These are phyloP conservation scores for Hyla sarda DNA, from an alignment of 2,113 vertebrate genomes.

Conservation along the genomic window DNA sequence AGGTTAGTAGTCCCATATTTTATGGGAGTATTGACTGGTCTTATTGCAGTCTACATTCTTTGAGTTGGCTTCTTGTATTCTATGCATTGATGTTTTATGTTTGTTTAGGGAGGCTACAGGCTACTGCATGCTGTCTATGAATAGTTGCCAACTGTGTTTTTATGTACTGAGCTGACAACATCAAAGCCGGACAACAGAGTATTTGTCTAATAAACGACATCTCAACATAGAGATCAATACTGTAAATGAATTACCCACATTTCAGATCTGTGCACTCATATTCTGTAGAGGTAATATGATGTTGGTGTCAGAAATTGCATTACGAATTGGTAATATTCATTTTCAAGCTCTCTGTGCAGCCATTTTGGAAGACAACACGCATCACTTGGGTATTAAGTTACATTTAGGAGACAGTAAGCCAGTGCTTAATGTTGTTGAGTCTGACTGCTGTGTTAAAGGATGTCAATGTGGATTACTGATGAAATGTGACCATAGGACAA, in stretches of 20 bases:
- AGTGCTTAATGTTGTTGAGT: background rate
- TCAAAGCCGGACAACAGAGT: background rate
- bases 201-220: background rate
- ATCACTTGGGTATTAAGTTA: slow-evolving; percentile 25
- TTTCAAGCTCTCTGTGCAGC: slow-evolving; percentile 4
- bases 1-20: background rate
- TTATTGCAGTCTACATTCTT: background rate
- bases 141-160: background rate
- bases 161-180: background rate
- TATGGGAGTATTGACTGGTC: background rate
- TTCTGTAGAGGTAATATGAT: background rate
- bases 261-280: background rate
- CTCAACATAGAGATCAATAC: background rate
- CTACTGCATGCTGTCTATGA: background rate
- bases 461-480: background rate
- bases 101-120: background rate
- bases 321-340: slow-evolving; percentile 28
- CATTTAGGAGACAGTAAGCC: background rate
- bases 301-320: slow-evolving; percentile 16
- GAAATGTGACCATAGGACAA: background rate
- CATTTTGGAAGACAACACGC: slow-evolving; percentile 25
- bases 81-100: background rate
- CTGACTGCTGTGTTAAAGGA: background rate
- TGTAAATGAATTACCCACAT: background rate
- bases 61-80: background rate